phyloP scores from a whole-genome alignment of 1,140 invertebrate genomes.

The Papilio glaucus region DNA sequence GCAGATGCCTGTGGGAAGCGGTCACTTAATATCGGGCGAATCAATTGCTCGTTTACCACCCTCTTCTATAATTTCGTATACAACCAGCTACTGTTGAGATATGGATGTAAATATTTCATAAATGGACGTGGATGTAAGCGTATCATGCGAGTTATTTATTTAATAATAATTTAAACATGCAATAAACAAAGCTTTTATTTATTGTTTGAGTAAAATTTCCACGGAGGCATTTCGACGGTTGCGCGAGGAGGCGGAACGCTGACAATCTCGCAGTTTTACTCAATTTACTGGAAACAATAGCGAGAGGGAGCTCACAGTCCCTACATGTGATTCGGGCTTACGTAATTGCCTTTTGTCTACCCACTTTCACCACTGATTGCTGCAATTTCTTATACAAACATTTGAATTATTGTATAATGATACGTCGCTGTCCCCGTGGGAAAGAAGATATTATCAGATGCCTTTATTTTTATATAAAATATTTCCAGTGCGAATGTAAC shows the following conservation, averaged over 20 bases:
- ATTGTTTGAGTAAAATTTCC: not conserved
- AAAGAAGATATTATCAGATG: conserved; percentile 1
- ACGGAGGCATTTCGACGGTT: not conserved
- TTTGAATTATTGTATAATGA: not conserved
- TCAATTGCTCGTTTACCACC: no score
- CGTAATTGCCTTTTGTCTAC: conserved; percentile 22
- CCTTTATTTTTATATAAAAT: not conserved
- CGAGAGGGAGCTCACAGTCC: conserved; percentile 1
- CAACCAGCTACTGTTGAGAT: no score
- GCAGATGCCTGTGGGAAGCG: no score
- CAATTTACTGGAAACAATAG: conserved; percentile 31
- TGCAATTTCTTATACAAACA: conserved; percentile 13
- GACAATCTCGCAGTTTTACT: conserved; percentile 25
- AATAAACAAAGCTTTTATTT: not conserved
- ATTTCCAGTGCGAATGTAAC: not conserved
- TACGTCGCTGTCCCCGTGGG: not conserved
- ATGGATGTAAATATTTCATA: no score
- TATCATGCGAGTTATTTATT: no score
- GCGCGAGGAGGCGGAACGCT: conserved; percentile 14
- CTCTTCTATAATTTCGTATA: no score
- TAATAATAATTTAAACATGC: not conserved
- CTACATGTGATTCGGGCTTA: conserved; percentile 24
- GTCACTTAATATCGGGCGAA: no score
- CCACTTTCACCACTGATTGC: conserved; percentile 11
- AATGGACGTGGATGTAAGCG: no score